These are phyloP conservation scores for Tortrix viridana DNA, from an alignment of 2,888 invertebrate genomes.

Conservation along the genomic window DNA sequence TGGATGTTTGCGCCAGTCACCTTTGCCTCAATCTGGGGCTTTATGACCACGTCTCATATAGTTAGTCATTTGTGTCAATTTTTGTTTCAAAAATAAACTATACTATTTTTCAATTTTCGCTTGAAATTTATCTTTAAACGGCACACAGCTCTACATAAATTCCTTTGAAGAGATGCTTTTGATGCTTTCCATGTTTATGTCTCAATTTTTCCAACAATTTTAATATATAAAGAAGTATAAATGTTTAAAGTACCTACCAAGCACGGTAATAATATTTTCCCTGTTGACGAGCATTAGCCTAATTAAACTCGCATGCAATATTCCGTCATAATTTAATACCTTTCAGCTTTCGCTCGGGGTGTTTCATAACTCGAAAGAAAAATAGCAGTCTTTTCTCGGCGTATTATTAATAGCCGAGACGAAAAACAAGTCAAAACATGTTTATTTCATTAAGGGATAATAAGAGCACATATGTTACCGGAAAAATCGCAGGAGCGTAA, in stretches of 20 bases:
- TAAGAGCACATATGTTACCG: too few relatives aligned
- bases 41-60: too few relatives aligned
- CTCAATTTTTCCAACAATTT: too few relatives aligned
- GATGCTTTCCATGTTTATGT: too few relatives aligned
- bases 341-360: not conserved
- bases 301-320: constrained; percentile 19
- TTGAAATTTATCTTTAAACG: too few relatives aligned
- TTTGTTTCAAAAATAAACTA: not conserved
- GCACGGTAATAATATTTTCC: constrained; percentile 3
- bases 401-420: not conserved
- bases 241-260: not conserved
- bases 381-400: not conserved
- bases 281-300: constrained; percentile 12
- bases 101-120: too few relatives aligned
- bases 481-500: too few relatives aligned
- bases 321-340: constrained; percentile 2
- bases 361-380: not conserved
- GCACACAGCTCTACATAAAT: too few relatives aligned
- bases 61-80: not conserved
- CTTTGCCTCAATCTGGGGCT: not conserved
- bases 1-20: constrained; percentile 17
- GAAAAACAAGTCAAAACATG: not conserved
- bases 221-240: not conserved
- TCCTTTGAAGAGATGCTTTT: too few relatives aligned
- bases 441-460: too few relatives aligned